These are phyloP conservation scores for Arctia plantaginis DNA, from an alignment of 2,888 invertebrate genomes.

Conservation along the genomic window DNA sequence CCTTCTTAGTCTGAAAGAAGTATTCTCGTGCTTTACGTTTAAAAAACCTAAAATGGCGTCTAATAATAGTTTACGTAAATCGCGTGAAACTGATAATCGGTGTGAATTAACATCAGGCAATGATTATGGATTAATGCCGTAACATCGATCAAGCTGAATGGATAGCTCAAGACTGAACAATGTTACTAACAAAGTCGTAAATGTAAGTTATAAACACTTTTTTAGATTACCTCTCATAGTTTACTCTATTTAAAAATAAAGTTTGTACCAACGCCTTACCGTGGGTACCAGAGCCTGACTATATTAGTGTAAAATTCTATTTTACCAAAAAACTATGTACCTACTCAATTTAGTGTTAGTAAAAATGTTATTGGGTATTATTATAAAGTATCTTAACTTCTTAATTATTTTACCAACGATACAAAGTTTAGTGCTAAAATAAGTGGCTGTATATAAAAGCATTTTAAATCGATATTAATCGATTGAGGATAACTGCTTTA, in stretches of 20 bases:
- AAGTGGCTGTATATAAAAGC: too few relatives aligned
- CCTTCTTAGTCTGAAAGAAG: not conserved
- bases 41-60: constrained; percentile 16
- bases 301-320: not conserved
- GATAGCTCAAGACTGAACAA: constrained; percentile 16
- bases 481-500: too few relatives aligned
- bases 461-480: too few relatives aligned
- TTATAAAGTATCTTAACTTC: too few relatives aligned
- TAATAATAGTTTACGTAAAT: constrained; percentile 26
- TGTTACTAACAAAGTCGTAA: constrained; percentile 24
- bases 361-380: not conserved
- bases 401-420: too few relatives aligned
- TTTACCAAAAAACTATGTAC: too few relatives aligned
- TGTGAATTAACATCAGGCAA: constrained; percentile 22
- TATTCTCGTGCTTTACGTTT: not conserved
- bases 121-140: constrained; percentile 27
- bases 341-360: not conserved
- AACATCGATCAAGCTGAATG: constrained; percentile 22
- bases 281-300: not conserved
- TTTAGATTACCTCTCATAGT: constrained; percentile 6
- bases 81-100: constrained; percentile 30
- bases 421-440: too few relatives aligned
- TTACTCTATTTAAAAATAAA: not conserved
- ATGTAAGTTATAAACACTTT: constrained; percentile 16
- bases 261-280: not conserved